Evolutionary conservation across 2,113 vertebrate genomes (phyloP).

Genomic region (Perca schrenkii): DNA sequence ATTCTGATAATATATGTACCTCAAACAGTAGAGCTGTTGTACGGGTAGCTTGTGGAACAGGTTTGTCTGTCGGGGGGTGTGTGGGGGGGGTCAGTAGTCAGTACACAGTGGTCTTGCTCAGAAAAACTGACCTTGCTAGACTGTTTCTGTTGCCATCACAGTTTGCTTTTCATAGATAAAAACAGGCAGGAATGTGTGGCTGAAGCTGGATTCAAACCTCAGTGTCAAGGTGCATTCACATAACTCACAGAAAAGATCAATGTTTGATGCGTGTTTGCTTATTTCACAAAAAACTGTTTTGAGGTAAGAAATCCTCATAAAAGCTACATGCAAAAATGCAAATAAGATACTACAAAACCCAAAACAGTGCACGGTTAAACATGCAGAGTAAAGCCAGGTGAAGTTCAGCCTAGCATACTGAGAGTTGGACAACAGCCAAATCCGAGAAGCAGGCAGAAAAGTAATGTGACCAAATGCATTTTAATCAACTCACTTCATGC

Average conservation of each 20-base stretch:
- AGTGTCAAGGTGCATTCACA: constrained; percentile 24
- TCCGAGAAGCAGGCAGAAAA: background rate
- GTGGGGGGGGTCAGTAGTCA: background rate
- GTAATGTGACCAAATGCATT: background rate
- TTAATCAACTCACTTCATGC: background rate
- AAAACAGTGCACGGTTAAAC: background rate
- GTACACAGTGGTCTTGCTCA: constrained; percentile 9
- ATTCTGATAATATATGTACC: too few species aligned
- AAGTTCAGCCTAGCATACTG: background rate
- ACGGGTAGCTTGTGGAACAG: background rate
- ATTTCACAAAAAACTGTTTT: background rate
- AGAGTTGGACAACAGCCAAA: background rate
- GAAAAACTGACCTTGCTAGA: constrained; percentile 51
- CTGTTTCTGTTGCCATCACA: constrained; percentile 41
- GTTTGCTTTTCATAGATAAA: constrained; percentile 77
- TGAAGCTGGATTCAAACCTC: constrained; percentile 41
- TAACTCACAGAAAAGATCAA: constrained; percentile 19
- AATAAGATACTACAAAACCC: background rate
- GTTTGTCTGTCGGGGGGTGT: background rate
- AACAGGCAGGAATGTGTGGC: constrained; percentile 71
- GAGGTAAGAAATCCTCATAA: too few species aligned
- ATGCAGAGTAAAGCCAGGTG: background rate
- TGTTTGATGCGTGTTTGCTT: background rate
- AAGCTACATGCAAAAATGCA: background rate
- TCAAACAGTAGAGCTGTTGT: constrained; percentile 29